A percentile compares a stretch with the other conserved stretches of the same genome.
These are phyloP conservation scores for Ornithoptera priamus DNA, from an alignment of 2,888 invertebrate species.

Conservation along the genomic window DNA sequence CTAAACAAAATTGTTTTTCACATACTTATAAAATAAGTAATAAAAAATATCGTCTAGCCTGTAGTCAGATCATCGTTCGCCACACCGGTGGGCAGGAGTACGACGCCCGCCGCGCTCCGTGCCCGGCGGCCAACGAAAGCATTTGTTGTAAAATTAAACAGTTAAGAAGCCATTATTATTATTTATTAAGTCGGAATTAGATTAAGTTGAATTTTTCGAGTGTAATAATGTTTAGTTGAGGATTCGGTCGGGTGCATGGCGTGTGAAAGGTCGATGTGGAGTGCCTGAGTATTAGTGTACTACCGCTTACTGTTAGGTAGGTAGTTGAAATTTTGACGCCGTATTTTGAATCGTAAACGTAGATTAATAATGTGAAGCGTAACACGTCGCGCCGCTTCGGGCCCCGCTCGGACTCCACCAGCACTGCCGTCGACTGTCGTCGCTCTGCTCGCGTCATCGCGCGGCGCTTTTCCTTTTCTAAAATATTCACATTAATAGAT, in stretches of 20 bases:
- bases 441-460: conserved; percentile 36
- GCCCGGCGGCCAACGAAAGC: conserved; percentile 76
- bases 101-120: conserved; percentile 60
- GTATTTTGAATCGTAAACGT: conserved; percentile 76
- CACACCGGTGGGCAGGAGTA: conserved; percentile 53
- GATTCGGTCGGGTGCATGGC: conserved; percentile 75
- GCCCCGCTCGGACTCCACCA: conserved; percentile 39
- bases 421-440: conserved; percentile 48
- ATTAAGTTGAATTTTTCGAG: conserved; percentile 79
- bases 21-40: conserved; percentile 76
- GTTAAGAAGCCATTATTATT: conserved; percentile 78
- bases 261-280: conserved; percentile 66
- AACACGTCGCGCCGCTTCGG: conserved; percentile 68
- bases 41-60: conserved; percentile 65
- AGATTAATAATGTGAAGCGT: conserved; percentile 69
- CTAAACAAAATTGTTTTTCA: conserved; percentile 69
- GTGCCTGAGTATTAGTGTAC: conserved; percentile 77
- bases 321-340: conserved; percentile 79
- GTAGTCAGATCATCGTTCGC: conserved; percentile 66
- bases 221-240: conserved; percentile 74
- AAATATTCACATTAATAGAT: conserved; percentile 75
- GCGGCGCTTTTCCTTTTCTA: conserved; percentile 75
- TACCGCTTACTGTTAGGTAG: conserved; percentile 80
- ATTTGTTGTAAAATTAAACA: conserved; percentile 77
- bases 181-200: conserved; percentile 71